Evolutionary conservation across 2,797 vertebrate species (phyloP).

Genomic region (Periophthalmus magnuspinnatus): DNA sequence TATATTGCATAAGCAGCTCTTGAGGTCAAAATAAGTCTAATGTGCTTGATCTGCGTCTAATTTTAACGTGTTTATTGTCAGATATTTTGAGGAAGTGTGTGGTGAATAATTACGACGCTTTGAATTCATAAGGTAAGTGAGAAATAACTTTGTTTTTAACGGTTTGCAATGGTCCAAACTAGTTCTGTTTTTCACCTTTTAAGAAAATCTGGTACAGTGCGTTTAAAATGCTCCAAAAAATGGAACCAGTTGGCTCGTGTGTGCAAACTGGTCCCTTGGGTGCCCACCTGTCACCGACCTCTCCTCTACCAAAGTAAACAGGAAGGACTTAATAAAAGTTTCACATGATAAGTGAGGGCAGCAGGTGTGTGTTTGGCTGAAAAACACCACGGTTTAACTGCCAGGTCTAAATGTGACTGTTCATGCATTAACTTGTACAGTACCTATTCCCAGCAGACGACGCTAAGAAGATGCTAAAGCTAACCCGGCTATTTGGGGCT

Average conservation of each 20-base stretch:
- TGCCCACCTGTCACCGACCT: conserved; percentile 11
- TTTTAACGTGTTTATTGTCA: no score
- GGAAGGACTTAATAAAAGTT: conserved; percentile 40
- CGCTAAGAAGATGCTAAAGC: neutral
- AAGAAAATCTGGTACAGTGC: no score
- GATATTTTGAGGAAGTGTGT: no score
- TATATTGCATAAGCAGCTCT: no score
- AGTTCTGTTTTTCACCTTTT: no score
- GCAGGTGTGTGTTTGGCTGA: conserved; percentile 28
- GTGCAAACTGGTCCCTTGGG: neutral
- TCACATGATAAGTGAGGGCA: conserved; percentile 29
- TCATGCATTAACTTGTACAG: neutral
- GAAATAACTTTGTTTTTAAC: no score
- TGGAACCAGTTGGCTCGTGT: no score
- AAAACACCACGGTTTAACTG: neutral
- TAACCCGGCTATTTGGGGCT: neutral
- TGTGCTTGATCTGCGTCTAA: no score
- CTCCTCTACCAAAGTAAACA: conserved; percentile 41
- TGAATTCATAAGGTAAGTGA: no score
- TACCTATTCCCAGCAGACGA: neutral
- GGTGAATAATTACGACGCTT: no score
- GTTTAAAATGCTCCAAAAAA: neutral
- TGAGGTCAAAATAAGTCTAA: no score
- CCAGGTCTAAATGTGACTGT: neutral
- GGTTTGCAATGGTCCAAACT: no score